Conservation (phyloP, 2,888 invertebrate species). For the Philaethria dido region DNA sequence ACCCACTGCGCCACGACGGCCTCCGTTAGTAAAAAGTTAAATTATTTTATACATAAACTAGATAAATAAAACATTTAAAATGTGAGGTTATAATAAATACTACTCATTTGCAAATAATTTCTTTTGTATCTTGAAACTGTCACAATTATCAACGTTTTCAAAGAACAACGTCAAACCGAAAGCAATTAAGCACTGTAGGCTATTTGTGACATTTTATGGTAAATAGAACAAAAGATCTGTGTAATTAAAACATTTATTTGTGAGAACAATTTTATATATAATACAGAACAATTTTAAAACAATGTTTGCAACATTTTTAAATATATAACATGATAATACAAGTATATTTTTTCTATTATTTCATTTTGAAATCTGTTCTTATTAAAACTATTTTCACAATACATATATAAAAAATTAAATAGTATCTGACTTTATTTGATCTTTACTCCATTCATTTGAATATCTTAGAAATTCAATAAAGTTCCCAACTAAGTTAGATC, state of each 20-base stretch:
- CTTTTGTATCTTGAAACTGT: slow-evolving; percentile 24
- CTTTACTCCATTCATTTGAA: background rate
- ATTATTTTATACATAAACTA: background rate
- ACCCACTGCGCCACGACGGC: too few relatives aligned
- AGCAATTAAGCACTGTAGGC: slow-evolving; percentile 25
- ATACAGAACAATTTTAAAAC: background rate
- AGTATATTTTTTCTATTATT: background rate
- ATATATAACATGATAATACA: background rate
- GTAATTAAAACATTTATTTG: slow-evolving; percentile 25
- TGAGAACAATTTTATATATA: slow-evolving; percentile 8
- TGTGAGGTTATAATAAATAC: background rate
- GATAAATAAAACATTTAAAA: slow-evolving; percentile 7
- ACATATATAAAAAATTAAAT: background rate
- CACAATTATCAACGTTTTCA: slow-evolving; percentile 25
- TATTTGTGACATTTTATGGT: slow-evolving; percentile 28
- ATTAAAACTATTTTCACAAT: background rate
- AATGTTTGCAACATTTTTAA: background rate
- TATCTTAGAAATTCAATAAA: slow-evolving; percentile 19
- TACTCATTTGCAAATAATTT: slow-evolving; percentile 4
- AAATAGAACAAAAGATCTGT: slow-evolving; percentile 7
- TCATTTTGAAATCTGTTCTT: background rate
- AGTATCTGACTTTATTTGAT: background rate
- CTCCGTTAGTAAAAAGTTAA: background rate
- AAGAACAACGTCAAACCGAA: slow-evolving; percentile 23
- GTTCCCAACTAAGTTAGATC: slow-evolving; percentile 20